A percentile compares a stretch with the other conserved stretches of the same genome.
phyloP scores from a whole-genome alignment of 2,888 invertebrate genomes.

The Caenorhabditis afra region DNA sequence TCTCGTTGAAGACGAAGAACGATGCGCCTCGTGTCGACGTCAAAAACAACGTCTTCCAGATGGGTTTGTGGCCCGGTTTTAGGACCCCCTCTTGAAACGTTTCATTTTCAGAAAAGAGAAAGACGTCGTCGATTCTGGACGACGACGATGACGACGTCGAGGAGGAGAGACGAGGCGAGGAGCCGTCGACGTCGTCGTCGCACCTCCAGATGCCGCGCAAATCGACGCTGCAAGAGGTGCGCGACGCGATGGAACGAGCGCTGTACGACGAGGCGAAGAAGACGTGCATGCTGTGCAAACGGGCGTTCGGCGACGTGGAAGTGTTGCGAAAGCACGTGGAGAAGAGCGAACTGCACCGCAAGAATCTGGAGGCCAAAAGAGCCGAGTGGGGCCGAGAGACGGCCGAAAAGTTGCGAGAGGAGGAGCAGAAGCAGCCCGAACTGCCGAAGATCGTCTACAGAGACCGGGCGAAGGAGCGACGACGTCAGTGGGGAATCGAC shows the following conservation, averaged over 20 bases:
- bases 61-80: no score
- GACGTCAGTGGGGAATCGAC: constrained; percentile 89
- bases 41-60: constrained; percentile 66
- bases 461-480: constrained; percentile 95
- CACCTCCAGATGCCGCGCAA: constrained; percentile 6
- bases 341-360: constrained; percentile 93
- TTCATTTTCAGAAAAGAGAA: constrained; percentile 34
- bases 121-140: constrained; percentile 2
- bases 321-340: constrained; percentile 91
- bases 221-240: constrained; percentile 31
- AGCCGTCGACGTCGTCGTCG: constrained; percentile 10
- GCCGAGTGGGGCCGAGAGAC: constrained; percentile 65
- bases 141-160: constrained; percentile 45
- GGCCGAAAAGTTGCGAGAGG: constrained; percentile 29
- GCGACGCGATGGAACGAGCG: constrained; percentile 64
- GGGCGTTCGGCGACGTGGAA: constrained; percentile 93
- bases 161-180: background rate
- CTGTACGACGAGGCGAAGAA: constrained; percentile 79
- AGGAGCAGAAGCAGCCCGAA: constrained; percentile 63
- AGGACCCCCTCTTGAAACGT: no score
- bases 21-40: no score
- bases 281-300: constrained; percentile 91
- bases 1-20: constrained; percentile 63
- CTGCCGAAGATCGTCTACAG: constrained; percentile 84
- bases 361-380: constrained; percentile 69